Conservation (phyloP, 2,797 vertebrate genomes). For the Manis crassicaudata region DNA sequence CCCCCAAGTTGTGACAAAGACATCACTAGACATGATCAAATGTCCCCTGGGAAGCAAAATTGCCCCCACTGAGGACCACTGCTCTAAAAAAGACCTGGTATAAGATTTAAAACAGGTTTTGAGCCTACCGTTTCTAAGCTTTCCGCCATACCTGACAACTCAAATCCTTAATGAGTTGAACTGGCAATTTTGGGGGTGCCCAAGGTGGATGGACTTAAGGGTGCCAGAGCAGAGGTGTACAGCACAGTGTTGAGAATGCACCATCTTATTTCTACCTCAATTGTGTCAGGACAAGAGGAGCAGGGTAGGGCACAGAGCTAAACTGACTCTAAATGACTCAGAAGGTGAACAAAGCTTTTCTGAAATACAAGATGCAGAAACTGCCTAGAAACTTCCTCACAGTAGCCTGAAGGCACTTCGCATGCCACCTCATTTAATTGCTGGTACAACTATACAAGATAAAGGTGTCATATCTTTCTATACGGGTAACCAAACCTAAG, state of each 20-base stretch:
- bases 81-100: neutral
- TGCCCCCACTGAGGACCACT: neutral
- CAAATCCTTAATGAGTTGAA: neutral
- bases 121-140: neutral
- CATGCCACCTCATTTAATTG: neutral
- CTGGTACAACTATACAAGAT: neutral
- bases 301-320: neutral
- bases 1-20: neutral
- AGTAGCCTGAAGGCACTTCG: neutral
- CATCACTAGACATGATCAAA: neutral
- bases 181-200: neutral
- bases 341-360: neutral
- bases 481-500: neutral
- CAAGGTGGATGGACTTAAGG: neutral
- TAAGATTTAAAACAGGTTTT: neutral
- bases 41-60: neutral
- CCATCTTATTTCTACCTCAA: neutral
- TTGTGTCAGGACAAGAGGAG: neutral
- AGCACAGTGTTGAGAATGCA: neutral
- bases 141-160: neutral
- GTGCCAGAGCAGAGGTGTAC: no score
- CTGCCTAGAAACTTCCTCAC: neutral
- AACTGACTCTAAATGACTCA: neutral
- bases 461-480: neutral
- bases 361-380: conserved; percentile 25